A percentile compares a stretch with the other conserved stretches of the same genome.
phyloP scores from a whole-genome alignment of 2,888 invertebrate species.

The Caenorhabditis sp. region DNA sequence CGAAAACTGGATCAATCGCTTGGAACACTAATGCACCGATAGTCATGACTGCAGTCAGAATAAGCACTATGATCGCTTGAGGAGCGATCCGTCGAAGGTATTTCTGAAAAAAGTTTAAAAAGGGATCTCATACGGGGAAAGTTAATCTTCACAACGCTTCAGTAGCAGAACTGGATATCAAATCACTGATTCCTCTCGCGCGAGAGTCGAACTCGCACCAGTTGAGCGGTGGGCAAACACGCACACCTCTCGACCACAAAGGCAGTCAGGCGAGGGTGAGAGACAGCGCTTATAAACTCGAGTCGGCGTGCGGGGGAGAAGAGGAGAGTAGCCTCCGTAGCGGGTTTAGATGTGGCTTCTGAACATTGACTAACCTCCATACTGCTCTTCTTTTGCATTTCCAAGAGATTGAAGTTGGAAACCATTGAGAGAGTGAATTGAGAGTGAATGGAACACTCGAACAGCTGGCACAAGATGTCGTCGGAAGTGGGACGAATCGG shows the following conservation, averaged over 20 bases:
- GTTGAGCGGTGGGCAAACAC: constrained; percentile 19
- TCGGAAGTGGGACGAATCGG: constrained; percentile 16
- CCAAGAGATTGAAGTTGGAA: constrained; percentile 1
- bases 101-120: constrained; percentile 41
- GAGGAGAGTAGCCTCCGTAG: not conserved
- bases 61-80: constrained; percentile 57
- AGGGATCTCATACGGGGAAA: constrained; percentile 65
- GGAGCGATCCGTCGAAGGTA: constrained; percentile 58
- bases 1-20: constrained; percentile 58
- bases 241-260: constrained; percentile 57
- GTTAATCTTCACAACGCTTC: constrained; percentile 61
- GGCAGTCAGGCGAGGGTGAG: constrained; percentile 5
- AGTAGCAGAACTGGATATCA: constrained; percentile 67
- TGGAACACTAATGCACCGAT: constrained; percentile 64
- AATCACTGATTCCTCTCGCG: constrained; percentile 51
- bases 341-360: not conserved
- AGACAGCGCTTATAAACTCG: constrained; percentile 13
- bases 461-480: constrained; percentile 35
- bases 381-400: constrained; percentile 17
- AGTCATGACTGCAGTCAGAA: constrained; percentile 42
- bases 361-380: constrained; percentile 19
- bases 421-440: not conserved
- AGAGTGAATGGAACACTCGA: constrained; percentile 2
- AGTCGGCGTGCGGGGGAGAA: not conserved
- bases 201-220: constrained; percentile 46